phyloP scores from a whole-genome alignment of 1,140 invertebrate genomes.

The Zaprionus kolodkinae region DNA sequence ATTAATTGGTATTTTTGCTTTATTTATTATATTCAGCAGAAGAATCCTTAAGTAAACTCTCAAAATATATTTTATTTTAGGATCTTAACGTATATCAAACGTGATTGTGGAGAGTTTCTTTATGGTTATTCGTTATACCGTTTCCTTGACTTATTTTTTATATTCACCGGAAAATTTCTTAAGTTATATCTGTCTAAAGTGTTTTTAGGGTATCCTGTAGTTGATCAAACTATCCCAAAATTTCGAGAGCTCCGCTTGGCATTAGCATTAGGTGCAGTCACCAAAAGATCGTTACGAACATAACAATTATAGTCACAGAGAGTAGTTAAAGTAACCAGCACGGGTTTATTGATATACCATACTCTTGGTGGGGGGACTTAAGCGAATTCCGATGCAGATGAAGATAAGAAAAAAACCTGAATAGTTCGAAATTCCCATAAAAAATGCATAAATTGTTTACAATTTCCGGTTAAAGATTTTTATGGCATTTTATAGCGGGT shows the following conservation, averaged over 20 bases:
- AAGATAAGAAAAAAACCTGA: background rate
- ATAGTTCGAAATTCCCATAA: background rate
- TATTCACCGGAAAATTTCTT: too few species aligned
- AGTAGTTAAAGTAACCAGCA: background rate
- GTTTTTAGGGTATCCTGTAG: background rate
- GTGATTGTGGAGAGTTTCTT: too few species aligned
- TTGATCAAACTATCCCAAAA: background rate
- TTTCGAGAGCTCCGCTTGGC: background rate
- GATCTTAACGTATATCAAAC: too few species aligned
- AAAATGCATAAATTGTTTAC: background rate
- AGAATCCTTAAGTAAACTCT: too few species aligned
- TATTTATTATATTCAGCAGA: too few species aligned
- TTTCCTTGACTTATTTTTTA: too few species aligned
- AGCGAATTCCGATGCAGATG: background rate
- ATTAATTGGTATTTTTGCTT: too few species aligned
- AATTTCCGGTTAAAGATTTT: background rate
- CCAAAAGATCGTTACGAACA: background rate
- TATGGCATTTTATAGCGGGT: slow-evolving; percentile 2
- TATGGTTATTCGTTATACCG: too few species aligned
- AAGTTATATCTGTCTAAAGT: too few species aligned
- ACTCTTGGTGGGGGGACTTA: background rate
- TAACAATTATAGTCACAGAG: background rate
- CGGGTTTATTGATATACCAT: background rate
- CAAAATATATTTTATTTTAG: too few species aligned
- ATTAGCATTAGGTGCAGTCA: slow-evolving; percentile 9